A percentile compares a stretch with the other conserved stretches of the same genome.
Conservation (phyloP, 2,113 vertebrate species). For the Centropristis striata region DNA sequence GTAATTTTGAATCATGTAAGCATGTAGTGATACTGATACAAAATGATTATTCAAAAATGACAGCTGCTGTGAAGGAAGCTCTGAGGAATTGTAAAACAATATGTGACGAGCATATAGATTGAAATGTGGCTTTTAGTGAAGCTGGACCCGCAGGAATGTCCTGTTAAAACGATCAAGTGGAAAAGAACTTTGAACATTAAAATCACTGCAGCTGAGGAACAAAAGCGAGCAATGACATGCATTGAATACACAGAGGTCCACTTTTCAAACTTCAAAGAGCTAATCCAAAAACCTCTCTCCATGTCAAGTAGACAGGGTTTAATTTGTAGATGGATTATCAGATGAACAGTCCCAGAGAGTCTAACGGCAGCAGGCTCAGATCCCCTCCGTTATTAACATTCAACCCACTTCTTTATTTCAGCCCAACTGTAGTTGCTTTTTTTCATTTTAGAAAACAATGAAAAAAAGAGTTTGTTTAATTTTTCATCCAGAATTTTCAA, state of each 20-base stretch:
- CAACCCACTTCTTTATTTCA: not conserved
- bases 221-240: constrained; percentile 2
- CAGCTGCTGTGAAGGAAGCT: not conserved
- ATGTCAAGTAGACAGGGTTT: constrained; percentile 25
- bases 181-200: not conserved
- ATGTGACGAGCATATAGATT: not conserved
- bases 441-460: not conserved
- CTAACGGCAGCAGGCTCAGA: not conserved
- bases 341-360: constrained; percentile 9
- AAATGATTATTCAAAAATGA: constrained; percentile 24
- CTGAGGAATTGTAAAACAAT: constrained; percentile 17
- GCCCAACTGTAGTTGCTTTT: not conserved
- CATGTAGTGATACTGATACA: constrained; percentile 15
- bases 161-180: not conserved
- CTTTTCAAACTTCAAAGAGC: constrained; percentile 34
- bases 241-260: constrained; percentile 12
- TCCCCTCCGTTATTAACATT: not conserved
- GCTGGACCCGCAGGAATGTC: not conserved
- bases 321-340: constrained; percentile 45
- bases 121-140: not conserved
- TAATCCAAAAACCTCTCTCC: constrained; percentile 25
- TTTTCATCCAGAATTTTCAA: not conserved
- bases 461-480: not conserved
- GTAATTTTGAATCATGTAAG: constrained; percentile 26
- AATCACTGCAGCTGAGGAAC: not conserved